Percentiles rank a stretch among this genome's conserved stretches.
These are phyloP conservation scores for Conomelus anceps DNA, from an alignment of 2,888 invertebrate genomes.

Conservation along the genomic window DNA sequence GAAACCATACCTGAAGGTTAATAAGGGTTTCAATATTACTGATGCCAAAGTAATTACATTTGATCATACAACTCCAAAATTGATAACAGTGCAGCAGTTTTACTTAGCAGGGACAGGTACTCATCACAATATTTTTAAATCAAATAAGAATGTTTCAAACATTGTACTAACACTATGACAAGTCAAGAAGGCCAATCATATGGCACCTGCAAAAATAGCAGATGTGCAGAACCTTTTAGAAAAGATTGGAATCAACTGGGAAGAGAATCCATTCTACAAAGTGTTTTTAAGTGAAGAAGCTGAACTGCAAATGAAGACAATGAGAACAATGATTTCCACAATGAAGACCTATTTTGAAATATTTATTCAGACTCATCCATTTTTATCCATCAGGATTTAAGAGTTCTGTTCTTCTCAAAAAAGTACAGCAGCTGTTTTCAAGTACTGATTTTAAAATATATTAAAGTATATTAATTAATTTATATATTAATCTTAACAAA, in stretches of 20 bases:
- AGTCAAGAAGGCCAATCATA: background rate
- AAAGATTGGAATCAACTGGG: background rate
- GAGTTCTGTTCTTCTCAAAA: no score
- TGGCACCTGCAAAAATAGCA: background rate
- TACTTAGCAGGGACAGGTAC: background rate
- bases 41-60: background rate
- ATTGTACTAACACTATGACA: background rate
- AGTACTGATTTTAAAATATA: no score
- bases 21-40: background rate
- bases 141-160: background rate
- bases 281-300: background rate
- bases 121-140: background rate
- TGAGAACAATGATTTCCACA: background rate
- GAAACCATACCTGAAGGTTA: background rate
- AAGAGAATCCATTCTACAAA: background rate
- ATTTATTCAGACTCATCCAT: no score
- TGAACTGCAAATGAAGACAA: background rate
- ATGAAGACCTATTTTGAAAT: no score
- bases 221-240: background rate
- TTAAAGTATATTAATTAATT: no score
- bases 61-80: background rate
- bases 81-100: background rate
- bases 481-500: no score
- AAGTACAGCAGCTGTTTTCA: no score
- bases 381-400: no score